A percentile compares a stretch with the other conserved stretches of the same genome.
phyloP scores from a whole-genome alignment of 2,888 invertebrate genomes.

The Pherbina coryleti region DNA sequence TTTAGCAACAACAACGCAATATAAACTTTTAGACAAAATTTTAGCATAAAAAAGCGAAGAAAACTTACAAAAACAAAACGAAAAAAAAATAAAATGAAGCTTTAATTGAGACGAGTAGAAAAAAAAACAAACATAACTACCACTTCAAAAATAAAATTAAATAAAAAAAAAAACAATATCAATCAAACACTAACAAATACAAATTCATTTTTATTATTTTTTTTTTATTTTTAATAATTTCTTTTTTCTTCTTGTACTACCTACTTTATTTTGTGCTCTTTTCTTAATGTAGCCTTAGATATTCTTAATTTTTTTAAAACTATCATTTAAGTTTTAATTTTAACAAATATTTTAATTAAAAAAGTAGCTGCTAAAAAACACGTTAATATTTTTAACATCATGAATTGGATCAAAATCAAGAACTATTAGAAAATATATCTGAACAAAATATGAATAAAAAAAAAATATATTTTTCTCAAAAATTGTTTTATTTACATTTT shows the following conservation, averaged over 20 bases:
- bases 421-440: background rate
- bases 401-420: too few species aligned
- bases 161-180: conserved; percentile 29
- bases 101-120: conserved; percentile 30
- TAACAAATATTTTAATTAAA: background rate
- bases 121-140: conserved; percentile 13
- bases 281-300: conserved; percentile 36
- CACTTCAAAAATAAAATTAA: conserved; percentile 36
- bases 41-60: conserved; percentile 15
- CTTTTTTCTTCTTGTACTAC: background rate
- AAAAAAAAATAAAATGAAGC: conserved; percentile 33
- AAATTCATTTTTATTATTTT: conserved; percentile 25
- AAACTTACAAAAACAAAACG: conserved; percentile 25
- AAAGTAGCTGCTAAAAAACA: conserved; percentile 8
- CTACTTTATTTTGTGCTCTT: background rate
- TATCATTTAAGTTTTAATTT: conserved; percentile 29
- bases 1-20: conserved; percentile 51
- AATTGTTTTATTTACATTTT: conserved; percentile 1
- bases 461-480: background rate
- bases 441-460: background rate
- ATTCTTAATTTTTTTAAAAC: conserved; percentile 41
- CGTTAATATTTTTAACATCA: background rate
- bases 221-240: background rate
- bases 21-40: conserved; percentile 21
- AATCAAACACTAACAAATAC: conserved; percentile 45